Conservation (phyloP, 37 sponge, comb jelly and placozoan genomes). For the Lycopodina hypogea region DNA sequence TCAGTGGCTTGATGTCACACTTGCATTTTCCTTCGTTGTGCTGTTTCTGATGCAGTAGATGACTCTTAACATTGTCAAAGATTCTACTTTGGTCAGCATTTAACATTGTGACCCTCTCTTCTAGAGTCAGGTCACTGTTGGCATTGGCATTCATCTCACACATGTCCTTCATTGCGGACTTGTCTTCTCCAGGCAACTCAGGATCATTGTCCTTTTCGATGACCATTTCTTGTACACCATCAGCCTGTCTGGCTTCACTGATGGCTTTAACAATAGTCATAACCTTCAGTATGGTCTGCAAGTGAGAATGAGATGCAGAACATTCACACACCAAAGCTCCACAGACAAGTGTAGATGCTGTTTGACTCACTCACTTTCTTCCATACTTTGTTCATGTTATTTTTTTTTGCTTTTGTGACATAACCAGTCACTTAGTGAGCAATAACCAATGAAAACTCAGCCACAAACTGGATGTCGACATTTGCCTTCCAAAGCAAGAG, state of each 20-base stretch:
- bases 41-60: too few relatives aligned
- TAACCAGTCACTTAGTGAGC: too few relatives aligned
- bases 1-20: slow-evolving; percentile 51
- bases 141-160: too few relatives aligned
- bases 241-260: not conserved
- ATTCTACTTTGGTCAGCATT: slow-evolving; percentile 53
- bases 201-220: slow-evolving; percentile 30
- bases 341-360: too few relatives aligned
- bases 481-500: slow-evolving; percentile 38
- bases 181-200: slow-evolving; percentile 42
- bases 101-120: slow-evolving; percentile 30
- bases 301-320: too few relatives aligned
- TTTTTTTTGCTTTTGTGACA: too few relatives aligned
- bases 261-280: not conserved
- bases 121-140: too few relatives aligned
- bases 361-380: too few relatives aligned
- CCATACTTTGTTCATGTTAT: too few relatives aligned
- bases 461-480: slow-evolving; percentile 53
- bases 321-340: too few relatives aligned
- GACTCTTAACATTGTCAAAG: slow-evolving; percentile 31
- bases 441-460: slow-evolving; percentile 6
- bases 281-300: too few relatives aligned
- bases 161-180: slow-evolving; percentile 39
- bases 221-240: too few relatives aligned
- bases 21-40: slow-evolving; percentile 8